Percentiles rank a stretch among this genome's conserved stretches.
Conservation (phyloP, 1,140 invertebrate species). For the Doryteuthis pealeii region DNA sequence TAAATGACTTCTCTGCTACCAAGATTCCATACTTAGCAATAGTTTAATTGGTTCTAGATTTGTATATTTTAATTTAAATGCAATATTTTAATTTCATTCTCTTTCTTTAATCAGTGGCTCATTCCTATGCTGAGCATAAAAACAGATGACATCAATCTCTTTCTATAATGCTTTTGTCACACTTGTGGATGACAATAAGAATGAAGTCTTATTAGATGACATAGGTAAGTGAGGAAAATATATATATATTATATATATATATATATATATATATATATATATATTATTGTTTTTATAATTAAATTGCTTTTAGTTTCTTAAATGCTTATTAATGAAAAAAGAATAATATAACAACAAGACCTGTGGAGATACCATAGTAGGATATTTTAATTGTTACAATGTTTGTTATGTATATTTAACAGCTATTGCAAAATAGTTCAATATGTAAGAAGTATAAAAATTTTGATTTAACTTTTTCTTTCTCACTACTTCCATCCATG, state of each 20-base stretch:
- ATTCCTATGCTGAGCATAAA: background rate
- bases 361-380: too few relatives aligned
- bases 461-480: too few relatives aligned
- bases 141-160: background rate
- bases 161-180: background rate
- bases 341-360: too few relatives aligned
- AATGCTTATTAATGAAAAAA: too few relatives aligned
- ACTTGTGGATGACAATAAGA: background rate
- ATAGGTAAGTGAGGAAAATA: background rate
- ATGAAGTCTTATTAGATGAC: background rate
- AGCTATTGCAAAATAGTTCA: too few relatives aligned
- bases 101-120: background rate
- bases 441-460: too few relatives aligned
- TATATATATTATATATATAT: background rate
- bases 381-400: too few relatives aligned
- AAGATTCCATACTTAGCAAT: background rate
- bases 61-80: background rate
- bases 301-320: background rate
- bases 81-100: background rate
- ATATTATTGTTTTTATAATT: too few relatives aligned
- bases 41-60: background rate
- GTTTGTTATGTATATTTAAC: too few relatives aligned
- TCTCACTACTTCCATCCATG: too few relatives aligned
- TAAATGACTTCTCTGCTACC: background rate
- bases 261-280: slow-evolving; percentile 4